A percentile compares a stretch with the other conserved stretches of the same genome.
phyloP scores from a whole-genome alignment of 2,113 vertebrate species.

The Zosterops japonicus region DNA sequence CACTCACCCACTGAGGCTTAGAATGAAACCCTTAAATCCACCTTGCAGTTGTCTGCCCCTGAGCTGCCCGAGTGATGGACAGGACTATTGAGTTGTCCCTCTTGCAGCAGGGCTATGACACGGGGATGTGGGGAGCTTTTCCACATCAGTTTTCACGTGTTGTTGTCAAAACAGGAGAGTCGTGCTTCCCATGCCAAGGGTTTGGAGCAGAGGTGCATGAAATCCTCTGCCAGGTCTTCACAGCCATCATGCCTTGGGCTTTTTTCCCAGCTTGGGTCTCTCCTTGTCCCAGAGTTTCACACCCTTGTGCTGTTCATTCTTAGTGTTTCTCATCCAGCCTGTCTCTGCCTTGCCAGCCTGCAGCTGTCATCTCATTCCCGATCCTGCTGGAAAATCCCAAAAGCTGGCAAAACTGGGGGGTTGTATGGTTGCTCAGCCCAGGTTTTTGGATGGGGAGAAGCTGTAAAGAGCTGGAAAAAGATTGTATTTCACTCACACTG shows the following conservation, averaged over 20 bases:
- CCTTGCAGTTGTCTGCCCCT: background rate
- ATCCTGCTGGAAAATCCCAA: background rate
- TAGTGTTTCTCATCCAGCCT: background rate
- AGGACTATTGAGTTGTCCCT: slow-evolving; percentile 1
- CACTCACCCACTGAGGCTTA: slow-evolving; percentile 4
- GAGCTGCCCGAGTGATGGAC: background rate
- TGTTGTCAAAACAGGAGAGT: background rate
- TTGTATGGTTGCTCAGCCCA: accelerated
- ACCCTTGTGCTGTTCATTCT: background rate
- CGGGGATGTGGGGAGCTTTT: background rate
- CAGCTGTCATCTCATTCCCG: background rate
- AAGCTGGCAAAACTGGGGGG: background rate
- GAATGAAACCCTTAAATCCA: slow-evolving; percentile 28
- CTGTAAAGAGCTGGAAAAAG: background rate
- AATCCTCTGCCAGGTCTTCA: background rate
- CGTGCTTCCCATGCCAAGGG: background rate
- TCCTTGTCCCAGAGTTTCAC: background rate
- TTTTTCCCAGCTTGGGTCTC: background rate
- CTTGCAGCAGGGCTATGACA: background rate
- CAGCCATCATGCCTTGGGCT: background rate
- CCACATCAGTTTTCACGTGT: background rate
- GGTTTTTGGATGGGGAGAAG: background rate
- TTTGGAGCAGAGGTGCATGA: background rate
- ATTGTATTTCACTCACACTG: background rate
- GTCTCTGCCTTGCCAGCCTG: background rate